phyloP scores from a whole-genome alignment of 2,113 vertebrate genomes.

The human (Homo sapiens) region DNA sequence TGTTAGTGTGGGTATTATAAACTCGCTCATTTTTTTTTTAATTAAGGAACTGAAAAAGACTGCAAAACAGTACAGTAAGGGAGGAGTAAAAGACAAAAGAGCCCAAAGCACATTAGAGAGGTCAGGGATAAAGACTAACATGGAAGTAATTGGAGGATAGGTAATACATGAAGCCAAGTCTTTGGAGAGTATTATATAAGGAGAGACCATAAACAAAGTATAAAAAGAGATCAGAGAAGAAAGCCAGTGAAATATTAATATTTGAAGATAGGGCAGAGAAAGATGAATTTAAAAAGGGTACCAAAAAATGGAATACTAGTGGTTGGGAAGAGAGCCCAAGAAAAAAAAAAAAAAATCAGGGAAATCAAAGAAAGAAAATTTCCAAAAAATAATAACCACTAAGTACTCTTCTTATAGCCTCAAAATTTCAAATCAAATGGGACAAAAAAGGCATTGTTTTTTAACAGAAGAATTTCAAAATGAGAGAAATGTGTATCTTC shows the following conservation, averaged over 20 bases:
- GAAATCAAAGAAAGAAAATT: constrained; percentile 1
- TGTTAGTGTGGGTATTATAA: background rate
- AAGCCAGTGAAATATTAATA: background rate
- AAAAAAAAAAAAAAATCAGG: background rate
- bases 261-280: background rate
- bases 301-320: background rate
- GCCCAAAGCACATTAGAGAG: background rate
- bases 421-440: constrained; percentile 11
- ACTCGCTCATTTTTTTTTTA: background rate
- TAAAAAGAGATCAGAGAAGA: background rate
- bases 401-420: background rate
- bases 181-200: background rate
- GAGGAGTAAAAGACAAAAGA: background rate
- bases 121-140: background rate
- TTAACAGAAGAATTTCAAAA: constrained; percentile 38
- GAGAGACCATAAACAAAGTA: background rate
- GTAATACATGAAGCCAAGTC: background rate
- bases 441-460: background rate
- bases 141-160: background rate
- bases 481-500: background rate
- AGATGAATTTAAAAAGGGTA: background rate
- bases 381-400: background rate
- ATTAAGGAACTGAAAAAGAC: background rate
- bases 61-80: background rate
- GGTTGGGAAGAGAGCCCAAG: background rate